Percentiles rank a stretch among this genome's conserved stretches.
phyloP scores from a whole-genome alignment of 2,888 invertebrate species.

The Pomacea canaliculata region DNA sequence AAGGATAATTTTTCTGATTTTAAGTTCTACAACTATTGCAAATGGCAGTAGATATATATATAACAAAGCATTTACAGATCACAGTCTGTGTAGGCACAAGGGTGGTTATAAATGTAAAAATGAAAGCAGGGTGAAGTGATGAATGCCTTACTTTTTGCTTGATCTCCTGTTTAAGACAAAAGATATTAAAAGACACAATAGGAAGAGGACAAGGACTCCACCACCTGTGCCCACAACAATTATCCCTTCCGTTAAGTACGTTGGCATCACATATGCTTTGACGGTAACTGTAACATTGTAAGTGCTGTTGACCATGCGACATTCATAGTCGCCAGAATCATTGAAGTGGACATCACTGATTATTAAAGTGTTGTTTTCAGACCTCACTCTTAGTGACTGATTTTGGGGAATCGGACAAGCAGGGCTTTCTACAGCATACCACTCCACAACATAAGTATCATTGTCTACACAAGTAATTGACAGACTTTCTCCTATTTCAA shows the following conservation, averaged over 20 bases:
- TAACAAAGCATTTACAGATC: too few relatives aligned
- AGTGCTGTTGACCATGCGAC: not conserved
- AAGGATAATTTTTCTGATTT: too few relatives aligned
- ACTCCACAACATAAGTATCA: too few relatives aligned
- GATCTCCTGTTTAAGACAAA: not conserved
- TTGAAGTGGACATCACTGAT: not conserved
- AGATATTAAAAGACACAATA: not conserved
- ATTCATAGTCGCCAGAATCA: not conserved
- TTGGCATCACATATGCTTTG: not conserved
- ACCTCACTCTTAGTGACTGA: not conserved
- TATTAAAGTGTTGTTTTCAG: not conserved
- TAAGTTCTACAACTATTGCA: too few relatives aligned
- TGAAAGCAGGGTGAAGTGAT: too few relatives aligned
- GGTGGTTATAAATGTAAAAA: too few relatives aligned
- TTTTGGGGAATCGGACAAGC: not conserved
- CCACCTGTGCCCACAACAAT: not conserved
- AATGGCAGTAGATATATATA: too few relatives aligned
- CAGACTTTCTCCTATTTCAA: too few relatives aligned
- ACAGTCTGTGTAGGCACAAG: too few relatives aligned
- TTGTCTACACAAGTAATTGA: too few relatives aligned
- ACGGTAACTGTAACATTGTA: not conserved
- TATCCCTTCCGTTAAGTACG: not conserved
- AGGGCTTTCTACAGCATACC: too few relatives aligned
- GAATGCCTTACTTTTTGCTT: too few relatives aligned
- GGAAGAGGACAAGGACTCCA: not conserved